These are phyloP conservation scores for Troilus luridus DNA, from an alignment of 2,888 invertebrate species.

Conservation along the genomic window DNA sequence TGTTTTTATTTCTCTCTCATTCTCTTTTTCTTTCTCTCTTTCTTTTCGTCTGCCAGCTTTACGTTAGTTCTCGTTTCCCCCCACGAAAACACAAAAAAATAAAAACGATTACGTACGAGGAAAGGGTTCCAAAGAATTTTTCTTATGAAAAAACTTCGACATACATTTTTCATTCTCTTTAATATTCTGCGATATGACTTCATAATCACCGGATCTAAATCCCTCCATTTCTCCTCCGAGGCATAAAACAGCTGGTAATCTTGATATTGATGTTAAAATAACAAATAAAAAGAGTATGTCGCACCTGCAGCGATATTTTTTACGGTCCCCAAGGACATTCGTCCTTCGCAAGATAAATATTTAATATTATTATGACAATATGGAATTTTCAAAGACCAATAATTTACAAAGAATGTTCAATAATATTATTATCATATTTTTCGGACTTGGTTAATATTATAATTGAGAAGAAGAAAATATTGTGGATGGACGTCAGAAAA, in stretches of 20 bases:
- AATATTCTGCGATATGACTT: background rate
- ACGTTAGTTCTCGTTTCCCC: background rate
- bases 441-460: no score
- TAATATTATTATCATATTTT: no score
- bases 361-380: background rate
- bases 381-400: background rate
- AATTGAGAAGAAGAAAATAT: no score
- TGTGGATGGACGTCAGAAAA: no score
- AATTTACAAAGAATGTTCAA: no score
- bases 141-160: background rate
- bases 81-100: background rate
- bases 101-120: background rate
- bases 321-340: background rate
- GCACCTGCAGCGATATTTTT: background rate
- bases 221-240: background rate
- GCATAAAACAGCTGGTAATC: background rate
- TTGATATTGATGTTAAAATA: background rate
- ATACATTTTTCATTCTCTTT: background rate
- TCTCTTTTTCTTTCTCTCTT: conserved; percentile 22
- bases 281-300: background rate
- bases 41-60: background rate
- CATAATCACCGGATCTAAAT: background rate
- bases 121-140: background rate
- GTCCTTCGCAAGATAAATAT: background rate
- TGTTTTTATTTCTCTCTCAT: conserved; percentile 25